Conservation (phyloP, 2,797 vertebrate genomes). For the Chloroceryle amazona region DNA sequence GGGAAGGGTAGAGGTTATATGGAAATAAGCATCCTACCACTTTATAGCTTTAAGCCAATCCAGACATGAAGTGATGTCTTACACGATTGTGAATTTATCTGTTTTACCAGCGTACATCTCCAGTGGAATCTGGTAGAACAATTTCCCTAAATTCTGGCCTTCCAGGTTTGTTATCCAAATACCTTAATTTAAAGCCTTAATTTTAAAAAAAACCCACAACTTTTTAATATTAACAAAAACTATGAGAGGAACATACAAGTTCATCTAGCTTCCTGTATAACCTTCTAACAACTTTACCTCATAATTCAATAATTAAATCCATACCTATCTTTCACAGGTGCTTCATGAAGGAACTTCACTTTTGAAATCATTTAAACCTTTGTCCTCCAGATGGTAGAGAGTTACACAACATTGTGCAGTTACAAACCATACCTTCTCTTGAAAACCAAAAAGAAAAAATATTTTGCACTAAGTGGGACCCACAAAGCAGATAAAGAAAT, state of each 20-base stretch:
- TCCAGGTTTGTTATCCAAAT: too few species aligned
- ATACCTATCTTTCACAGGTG: background rate
- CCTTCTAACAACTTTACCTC: background rate
- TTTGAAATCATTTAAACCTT: background rate
- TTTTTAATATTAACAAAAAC: background rate
- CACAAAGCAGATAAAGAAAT: background rate
- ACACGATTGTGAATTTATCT: too few species aligned
- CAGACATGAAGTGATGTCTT: background rate
- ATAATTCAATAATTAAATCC: background rate
- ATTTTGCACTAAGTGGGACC: background rate
- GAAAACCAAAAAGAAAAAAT: background rate
- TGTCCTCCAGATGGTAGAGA: background rate
- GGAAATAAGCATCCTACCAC: background rate
- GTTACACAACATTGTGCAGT: background rate
- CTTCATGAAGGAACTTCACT: background rate
- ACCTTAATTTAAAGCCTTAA: background rate
- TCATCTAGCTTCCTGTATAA: background rate
- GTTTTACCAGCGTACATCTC: too few species aligned
- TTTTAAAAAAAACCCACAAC: background rate
- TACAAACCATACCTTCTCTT: background rate
- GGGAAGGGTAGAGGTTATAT: background rate
- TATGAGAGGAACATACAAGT: background rate
- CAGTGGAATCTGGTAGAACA: too few species aligned
- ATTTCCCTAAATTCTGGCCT: too few species aligned
- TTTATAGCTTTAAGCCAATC: background rate